Percentiles rank a stretch among this genome's conserved stretches.
These are phyloP conservation scores for Tretioscincus oriximinensis DNA, from an alignment of 2,113 vertebrate genomes.

Conservation along the genomic window DNA sequence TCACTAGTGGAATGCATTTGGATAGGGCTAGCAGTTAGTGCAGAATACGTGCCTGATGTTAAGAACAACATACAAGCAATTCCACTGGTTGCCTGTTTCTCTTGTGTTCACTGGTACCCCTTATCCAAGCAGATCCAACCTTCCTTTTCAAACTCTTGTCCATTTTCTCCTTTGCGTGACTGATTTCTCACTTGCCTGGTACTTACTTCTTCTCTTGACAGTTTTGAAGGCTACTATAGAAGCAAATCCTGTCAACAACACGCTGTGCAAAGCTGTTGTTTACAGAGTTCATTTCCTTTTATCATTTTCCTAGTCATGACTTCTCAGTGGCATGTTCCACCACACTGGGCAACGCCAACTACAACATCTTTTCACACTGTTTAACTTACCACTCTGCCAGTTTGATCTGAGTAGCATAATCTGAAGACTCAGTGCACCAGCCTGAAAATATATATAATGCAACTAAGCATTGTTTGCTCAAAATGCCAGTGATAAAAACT, in stretches of 20 bases:
- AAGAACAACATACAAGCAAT: too few species aligned
- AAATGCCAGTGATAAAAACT: neutral
- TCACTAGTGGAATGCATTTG: too few species aligned
- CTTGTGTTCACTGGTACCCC: too few species aligned
- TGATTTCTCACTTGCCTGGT: neutral
- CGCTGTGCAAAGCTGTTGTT: neutral
- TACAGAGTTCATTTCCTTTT: slow-evolving; percentile 5
- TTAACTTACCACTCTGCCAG: neutral
- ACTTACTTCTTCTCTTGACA: neutral
- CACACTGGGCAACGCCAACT: slow-evolving; percentile 2
- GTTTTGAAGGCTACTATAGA: neutral
- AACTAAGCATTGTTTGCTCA: neutral
- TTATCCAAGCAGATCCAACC: too few species aligned
- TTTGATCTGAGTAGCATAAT: neutral
- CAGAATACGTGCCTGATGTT: too few species aligned
- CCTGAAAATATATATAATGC: neutral
- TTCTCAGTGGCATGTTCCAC: neutral
- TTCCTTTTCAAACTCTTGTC: neutral
- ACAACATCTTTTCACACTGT: slow-evolving; percentile 8
- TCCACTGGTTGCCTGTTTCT: too few species aligned
- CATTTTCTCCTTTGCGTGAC: neutral
- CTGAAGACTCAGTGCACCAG: neutral
- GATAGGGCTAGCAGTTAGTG: too few species aligned
- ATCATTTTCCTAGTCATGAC: slow-evolving; percentile 1
- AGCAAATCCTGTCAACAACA: neutral